Conservation (phyloP, 2,113 vertebrate genomes). For the Steatornis caripensis region DNA sequence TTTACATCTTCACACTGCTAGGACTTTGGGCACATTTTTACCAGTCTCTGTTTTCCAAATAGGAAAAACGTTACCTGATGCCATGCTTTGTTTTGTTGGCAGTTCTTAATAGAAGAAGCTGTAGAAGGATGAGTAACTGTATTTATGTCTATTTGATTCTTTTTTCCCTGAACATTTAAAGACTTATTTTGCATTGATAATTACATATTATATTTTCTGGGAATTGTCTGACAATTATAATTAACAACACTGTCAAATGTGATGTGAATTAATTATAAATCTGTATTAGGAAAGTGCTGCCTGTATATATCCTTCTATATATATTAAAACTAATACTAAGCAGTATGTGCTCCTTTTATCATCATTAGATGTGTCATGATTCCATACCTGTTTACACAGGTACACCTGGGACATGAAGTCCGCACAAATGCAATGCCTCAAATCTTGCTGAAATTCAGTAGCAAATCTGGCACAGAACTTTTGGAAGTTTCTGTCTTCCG, state of each 20-base stretch:
- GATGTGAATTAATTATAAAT: neutral
- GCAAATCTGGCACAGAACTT: neutral
- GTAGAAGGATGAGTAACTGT: neutral
- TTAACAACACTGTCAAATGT: neutral
- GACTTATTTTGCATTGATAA: neutral
- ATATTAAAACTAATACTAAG: neutral
- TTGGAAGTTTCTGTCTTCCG: no score
- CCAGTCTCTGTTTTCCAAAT: neutral
- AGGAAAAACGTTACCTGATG: neutral
- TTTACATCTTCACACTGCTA: neutral
- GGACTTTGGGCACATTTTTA: neutral
- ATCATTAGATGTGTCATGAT: neutral
- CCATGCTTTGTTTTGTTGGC: neutral
- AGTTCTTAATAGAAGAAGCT: neutral
- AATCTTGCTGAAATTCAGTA: neutral
- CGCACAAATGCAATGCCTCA: neutral
- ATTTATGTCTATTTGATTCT: neutral
- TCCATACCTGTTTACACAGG: neutral
- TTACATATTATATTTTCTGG: neutral
- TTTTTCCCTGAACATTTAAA: neutral
- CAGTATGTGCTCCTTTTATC: neutral
- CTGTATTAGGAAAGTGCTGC: neutral
- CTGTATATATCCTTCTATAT: neutral
- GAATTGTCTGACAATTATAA: neutral
- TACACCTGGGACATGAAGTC: neutral